Percentiles rank a stretch among this genome's conserved stretches.
Conservation (phyloP, 2,797 vertebrate genomes). For the Gambelia wislizenii region DNA sequence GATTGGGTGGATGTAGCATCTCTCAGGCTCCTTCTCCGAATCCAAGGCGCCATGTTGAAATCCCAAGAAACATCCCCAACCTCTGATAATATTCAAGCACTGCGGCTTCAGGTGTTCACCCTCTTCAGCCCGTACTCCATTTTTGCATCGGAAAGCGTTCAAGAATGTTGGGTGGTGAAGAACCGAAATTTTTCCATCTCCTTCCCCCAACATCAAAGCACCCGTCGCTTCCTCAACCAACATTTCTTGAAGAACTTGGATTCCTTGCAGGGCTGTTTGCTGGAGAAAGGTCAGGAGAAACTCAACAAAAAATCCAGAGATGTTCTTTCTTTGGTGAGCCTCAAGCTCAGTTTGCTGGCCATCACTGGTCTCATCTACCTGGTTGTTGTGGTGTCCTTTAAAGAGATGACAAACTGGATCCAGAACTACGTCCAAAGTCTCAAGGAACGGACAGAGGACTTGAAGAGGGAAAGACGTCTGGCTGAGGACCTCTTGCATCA, state of each 20-base stretch:
- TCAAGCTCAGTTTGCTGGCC: conserved; percentile 83
- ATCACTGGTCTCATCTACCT: conserved; percentile 89
- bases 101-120: conserved; percentile 63
- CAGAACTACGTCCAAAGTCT: conserved; percentile 84
- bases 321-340: conserved; percentile 78
- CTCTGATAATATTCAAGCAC: conserved; percentile 52
- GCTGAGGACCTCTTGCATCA: conserved; percentile 91
- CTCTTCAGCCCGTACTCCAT: conserved; percentile 74
- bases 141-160: conserved; percentile 78
- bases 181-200: conserved; percentile 73
- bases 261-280: conserved; percentile 78
- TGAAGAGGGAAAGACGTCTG: conserved; percentile 83
- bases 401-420: conserved; percentile 90
- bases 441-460: conserved; percentile 83
- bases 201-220: conserved; percentile 40
- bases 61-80: neutral
- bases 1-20: conserved; percentile 82
- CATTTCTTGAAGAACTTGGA: conserved; percentile 52
- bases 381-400: conserved; percentile 85
- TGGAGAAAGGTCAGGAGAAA: conserved; percentile 70
- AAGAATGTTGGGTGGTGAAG: conserved; percentile 80
- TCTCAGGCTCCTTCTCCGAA: conserved; percentile 78
- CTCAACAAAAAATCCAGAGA: conserved; percentile 80
- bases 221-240: conserved; percentile 2
- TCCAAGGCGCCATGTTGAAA: conserved; percentile 75